These are phyloP conservation scores for Polymixis lichenea DNA, from an alignment of 2,888 invertebrate genomes.

Conservation along the genomic window DNA sequence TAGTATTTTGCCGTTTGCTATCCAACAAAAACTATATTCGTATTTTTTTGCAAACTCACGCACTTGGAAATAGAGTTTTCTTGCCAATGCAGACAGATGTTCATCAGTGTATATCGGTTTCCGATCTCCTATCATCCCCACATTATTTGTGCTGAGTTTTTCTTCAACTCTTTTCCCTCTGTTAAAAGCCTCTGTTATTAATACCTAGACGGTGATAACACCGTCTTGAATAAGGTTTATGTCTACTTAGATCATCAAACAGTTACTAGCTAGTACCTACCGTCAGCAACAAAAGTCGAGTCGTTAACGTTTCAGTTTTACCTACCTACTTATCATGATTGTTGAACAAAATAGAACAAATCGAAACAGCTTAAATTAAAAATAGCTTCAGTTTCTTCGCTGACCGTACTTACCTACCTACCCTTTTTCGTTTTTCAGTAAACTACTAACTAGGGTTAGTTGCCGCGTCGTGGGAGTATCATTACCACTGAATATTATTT, in stretches of 20 bases:
- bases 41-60: too few relatives aligned
- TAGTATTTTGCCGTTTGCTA: too few relatives aligned
- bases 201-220: too few relatives aligned
- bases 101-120: too few relatives aligned
- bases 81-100: too few relatives aligned
- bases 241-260: not conserved
- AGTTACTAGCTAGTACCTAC: not conserved
- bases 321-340: not conserved
- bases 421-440: not conserved
- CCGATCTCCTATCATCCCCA: too few relatives aligned
- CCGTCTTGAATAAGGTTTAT: not conserved
- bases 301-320: not conserved
- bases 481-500: constrained; percentile 42
- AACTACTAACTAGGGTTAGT: not conserved
- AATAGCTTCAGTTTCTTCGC: not conserved
- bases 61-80: too few relatives aligned
- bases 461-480: not conserved
- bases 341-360: not conserved
- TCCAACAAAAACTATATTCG: too few relatives aligned
- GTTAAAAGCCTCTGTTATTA: too few relatives aligned
- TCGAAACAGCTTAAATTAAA: too few relatives aligned
- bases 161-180: too few relatives aligned
- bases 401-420: not conserved
- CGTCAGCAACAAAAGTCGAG: not conserved
- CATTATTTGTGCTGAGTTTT: too few relatives aligned